Evolutionary conservation across 2,113 vertebrate species (phyloP), one percentile per base, ranked within the genome.

Genomic region (Ascaphus truei): DNA sequence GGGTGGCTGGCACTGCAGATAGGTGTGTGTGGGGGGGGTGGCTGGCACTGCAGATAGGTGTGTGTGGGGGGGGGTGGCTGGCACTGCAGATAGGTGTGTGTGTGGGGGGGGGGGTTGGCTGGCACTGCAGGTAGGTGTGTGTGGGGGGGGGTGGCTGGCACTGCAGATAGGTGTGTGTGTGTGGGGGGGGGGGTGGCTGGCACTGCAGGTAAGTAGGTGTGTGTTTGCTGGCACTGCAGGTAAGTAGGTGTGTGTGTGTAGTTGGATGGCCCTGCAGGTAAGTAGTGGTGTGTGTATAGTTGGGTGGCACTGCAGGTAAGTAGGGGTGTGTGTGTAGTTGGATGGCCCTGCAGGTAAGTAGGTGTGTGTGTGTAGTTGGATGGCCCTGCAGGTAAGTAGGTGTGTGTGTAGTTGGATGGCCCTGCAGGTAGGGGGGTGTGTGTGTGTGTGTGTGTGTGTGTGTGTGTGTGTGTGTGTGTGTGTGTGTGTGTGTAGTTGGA

Each of bases 201-300:
- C n/a, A n/a, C n/a, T n/a, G 41, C 26, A 22, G 0, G 27, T 27
- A 59, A 12, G 13, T 7, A 13, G n/a, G n/a, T n/a, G n/a, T n/a
- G n/a, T n/a, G n/a, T n/a, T 16, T 45, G 58, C 12, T 47, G 48
- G 6, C 27, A 18, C n/a, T n/a, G 31, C 13, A 20, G 16, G 12
- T 11, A 48, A 12, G 4, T 30, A 9, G 3, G 37, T 0, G 7
- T n/a, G n/a, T n/a, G n/a, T n/a, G n/a, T n/a, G n/a, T n/a, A n/a
- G n/a, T n/a, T n/a, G n/a, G n/a, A n/a, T n/a, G n/a, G n/a, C n/a
- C n/a, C n/a, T n/a, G 41, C 26, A 22, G 0, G 27, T 27, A 59
- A 12, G 13, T 7, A 13, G n/a, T n/a, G n/a, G n/a, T n/a, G n/a
- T n/a, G n/a, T n/a, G n/a, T n/a, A 18, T 45, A 56, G 43, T 13